A percentile compares a stretch with the other conserved stretches of the same genome.
These are phyloP conservation scores for Thaumetopoea pityocampa DNA, from an alignment of 1,140 invertebrate genomes.

Conservation along the genomic window DNA sequence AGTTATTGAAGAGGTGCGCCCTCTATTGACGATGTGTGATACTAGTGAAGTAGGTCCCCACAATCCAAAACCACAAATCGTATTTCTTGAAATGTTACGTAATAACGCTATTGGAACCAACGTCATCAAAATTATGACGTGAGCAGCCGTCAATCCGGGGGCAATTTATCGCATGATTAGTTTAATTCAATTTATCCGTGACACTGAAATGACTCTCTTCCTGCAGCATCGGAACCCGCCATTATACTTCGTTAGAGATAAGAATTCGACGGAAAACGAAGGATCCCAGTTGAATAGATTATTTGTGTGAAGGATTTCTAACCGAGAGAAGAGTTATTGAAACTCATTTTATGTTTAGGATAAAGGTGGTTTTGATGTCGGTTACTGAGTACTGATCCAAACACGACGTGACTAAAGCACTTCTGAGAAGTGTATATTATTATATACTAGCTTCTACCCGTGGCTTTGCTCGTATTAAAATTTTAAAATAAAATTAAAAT, in stretches of 20 bases:
- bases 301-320: conserved; percentile 20
- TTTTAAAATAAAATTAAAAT: no score
- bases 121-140: conserved; percentile 27
- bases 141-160: conserved; percentile 23
- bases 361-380: conserved; percentile 7
- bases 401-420: conserved; percentile 1
- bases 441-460: no score
- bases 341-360: conserved; percentile 16
- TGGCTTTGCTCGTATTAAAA: no score
- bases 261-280: conserved; percentile 43
- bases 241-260: conserved; percentile 47
- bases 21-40: no score
- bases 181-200: conserved; percentile 62
- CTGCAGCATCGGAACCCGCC: conserved; percentile 46
- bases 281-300: conserved; percentile 20
- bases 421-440: no score
- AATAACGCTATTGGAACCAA: no score
- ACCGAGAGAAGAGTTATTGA: conserved; percentile 15
- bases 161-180: conserved; percentile 61
- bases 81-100: no score
- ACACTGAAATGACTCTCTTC: conserved; percentile 59
- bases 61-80: no score
- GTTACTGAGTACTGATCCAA: conserved; percentile 6
- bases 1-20: no score
- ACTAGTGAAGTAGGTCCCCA: no score